Base-by-base conservation (phyloP, 2,113 vertebrate genomes). In the Eudorcas thomsonii region DNA sequence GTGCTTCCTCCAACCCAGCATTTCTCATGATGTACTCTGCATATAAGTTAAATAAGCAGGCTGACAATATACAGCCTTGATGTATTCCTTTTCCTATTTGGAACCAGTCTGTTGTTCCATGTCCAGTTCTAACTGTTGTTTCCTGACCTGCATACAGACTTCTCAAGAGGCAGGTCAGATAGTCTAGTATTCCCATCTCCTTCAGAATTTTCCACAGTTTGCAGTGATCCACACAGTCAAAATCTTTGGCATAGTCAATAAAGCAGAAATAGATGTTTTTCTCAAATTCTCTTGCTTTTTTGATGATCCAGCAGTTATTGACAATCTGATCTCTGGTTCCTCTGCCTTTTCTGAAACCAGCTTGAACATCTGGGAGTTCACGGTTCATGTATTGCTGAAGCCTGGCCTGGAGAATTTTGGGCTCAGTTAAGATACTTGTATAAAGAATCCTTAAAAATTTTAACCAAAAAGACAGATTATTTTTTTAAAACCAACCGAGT, bases 361-460 rank as follows among this genome's bases (percentile, higher is more conserved):
- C 9, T 71, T 71, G 9, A 36, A 71, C n/a, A 71, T 71, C n/a
- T 36, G 64, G 4, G 21, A 21, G 1, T 71, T 71, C n/a, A 71
- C 0, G 2, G 9, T 36, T 71, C 64, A 36, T 0, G 5, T 71
- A 71, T 3, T 71, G n/a, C n/a, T 71, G 64, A 71, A 71, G n/a
- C 64, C 64, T 36, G 9, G 64, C 17, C 21, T 36, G n/a, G n/a
- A 36, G 19, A 71, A 71, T 71, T 80, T 80, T 10, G 2, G 26
- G 26, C 8, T 45, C 77, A 48, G 77, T 11, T 52, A 12, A 92
- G 26, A 90, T 19, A 33, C 2, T 21, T 50, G 7, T 33, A 96
- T 62, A 45, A 96, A 67, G 64, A 87, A 81, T 81, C 10, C 39
- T 86, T 25, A 78, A 84, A 7, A 0, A 54, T 60, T 64, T 36